Evolutionary conservation across 2,888 invertebrate genomes (phyloP).

Genomic region (Temnothorax ravouxi): DNA sequence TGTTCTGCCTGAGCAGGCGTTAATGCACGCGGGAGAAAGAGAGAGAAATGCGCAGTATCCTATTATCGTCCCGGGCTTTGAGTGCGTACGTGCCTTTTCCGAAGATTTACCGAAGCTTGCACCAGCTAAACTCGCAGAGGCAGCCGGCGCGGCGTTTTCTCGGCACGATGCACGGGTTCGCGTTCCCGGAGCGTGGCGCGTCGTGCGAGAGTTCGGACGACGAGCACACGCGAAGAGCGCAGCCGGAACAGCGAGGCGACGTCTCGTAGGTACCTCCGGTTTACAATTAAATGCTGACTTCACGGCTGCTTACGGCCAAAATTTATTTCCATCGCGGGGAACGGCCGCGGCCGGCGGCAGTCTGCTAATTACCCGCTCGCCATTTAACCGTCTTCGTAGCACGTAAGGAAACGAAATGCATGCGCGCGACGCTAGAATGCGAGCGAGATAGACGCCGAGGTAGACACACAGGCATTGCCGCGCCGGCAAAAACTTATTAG

Average conservation of each 20-base stretch:
- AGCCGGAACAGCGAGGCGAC: conserved; percentile 27
- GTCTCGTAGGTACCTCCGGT: conserved; percentile 38
- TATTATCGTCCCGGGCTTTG: conserved; percentile 74
- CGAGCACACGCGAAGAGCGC: conserved; percentile 25
- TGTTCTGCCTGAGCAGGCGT: background rate
- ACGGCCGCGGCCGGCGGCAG: conserved; percentile 53
- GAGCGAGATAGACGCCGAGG: background rate
- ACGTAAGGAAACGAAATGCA: conserved; percentile 65
- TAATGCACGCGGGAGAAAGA: conserved; percentile 48
- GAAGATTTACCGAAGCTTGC: conserved; percentile 70
- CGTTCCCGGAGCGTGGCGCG: conserved; percentile 42
- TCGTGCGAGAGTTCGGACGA: conserved; percentile 54
- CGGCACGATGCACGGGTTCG: conserved; percentile 30
- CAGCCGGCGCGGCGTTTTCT: conserved; percentile 59
- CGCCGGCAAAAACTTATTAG: conserved; percentile 72
- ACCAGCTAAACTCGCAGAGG: conserved; percentile 46
- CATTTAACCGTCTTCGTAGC: conserved; percentile 58
- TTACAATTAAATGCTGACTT: conserved; percentile 82
- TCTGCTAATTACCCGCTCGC: conserved; percentile 81
- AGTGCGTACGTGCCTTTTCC: conserved; percentile 76
- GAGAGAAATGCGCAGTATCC: conserved; percentile 57
- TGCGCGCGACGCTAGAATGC: conserved; percentile 43
- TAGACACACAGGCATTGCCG: conserved; percentile 29
- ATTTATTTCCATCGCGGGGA: conserved; percentile 80
- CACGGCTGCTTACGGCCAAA: conserved; percentile 79